Evolutionary conservation across 2,888 invertebrate genomes (phyloP).

Genomic region (Stenurella melanura): DNA sequence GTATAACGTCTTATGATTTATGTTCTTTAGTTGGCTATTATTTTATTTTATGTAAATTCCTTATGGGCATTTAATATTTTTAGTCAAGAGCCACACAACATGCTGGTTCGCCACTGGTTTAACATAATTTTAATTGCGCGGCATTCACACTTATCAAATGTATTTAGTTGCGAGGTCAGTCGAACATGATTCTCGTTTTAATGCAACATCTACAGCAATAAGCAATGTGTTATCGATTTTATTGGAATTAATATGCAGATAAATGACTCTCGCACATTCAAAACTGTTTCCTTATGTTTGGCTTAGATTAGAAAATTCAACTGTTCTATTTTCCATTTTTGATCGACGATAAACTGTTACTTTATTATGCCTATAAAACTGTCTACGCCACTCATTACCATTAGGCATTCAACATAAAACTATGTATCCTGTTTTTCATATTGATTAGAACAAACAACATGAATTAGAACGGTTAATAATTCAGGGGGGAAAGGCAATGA

Average conservation of each 20-base stretch:
- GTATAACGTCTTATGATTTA: too few relatives aligned
- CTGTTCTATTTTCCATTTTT: not conserved
- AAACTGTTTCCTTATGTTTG: not conserved
- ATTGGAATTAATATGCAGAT: not conserved
- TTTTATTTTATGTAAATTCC: not conserved
- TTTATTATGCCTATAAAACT: too few relatives aligned
- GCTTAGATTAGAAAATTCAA: not conserved
- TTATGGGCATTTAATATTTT: not conserved
- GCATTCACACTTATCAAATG: not conserved
- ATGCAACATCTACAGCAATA: not conserved
- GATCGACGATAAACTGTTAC: not conserved
- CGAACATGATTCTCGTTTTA: conserved; percentile 1
- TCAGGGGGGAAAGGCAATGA: too few relatives aligned
- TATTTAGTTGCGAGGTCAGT: conserved; percentile 7
- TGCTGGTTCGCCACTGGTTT: not conserved
- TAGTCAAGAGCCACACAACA: not conserved
- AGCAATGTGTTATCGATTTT: not conserved
- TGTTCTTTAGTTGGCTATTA: not conserved
- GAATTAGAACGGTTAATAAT: too few relatives aligned
- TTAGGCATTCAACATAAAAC: too few relatives aligned
- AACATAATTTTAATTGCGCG: conserved; percentile 3
- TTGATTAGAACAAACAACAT: too few relatives aligned
- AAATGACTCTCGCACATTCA: not conserved
- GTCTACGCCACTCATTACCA: too few relatives aligned
- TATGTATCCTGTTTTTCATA: too few relatives aligned